Evolutionary conservation across 1,140 invertebrate genomes (phyloP), one percentile per base, ranked within the genome.

Genomic region (Caenorhabditis brenneri): DNA sequence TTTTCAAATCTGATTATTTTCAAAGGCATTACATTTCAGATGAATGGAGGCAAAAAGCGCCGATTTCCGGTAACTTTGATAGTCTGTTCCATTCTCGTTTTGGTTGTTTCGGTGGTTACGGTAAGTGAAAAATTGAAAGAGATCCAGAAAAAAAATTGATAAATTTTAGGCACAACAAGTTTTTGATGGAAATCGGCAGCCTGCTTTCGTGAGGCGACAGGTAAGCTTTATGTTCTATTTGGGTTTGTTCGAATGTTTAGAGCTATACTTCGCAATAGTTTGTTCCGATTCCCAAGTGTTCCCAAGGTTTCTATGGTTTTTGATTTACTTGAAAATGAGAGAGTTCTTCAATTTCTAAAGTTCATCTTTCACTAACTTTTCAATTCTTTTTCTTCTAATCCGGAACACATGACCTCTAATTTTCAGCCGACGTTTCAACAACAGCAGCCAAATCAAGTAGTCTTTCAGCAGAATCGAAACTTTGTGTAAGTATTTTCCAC

Each of bases 1-100:
- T 19, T 10, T 24, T 55, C 15, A 27, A 6, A 5, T 55, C 9
- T 27, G 9, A 36, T 3, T 33, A 27, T 74, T 42, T 42, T 19
- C 19, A 22, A 65, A 46, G 24, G 16, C 4, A 9, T 65, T 15
- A 7, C 10, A n/a, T 74, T 42, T 31, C 65, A 74, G 65, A 74
- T 74, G 65, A 74, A 74, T 74, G 65, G 65, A 74, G 65, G 36
- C 36, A 42, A 36, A 74, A 74, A 42, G 65, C 33, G 65, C 24
- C 65, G 65, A 42, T 74, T 74, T 42, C 65, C 65, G 65, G 29
- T 42, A 19, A 74, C n/a, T 74, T n/a, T 74, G 42, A 36, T 9
- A 74, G 36, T n/a, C 15, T 33, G 36, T 42, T 74, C 65, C 36
- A 74, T 74, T 15, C 19, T 74, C 6, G 36, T 74, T 24, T 74